These are phyloP conservation scores for Drosophila mayaguana DNA, from an alignment of 2,888 invertebrate genomes.

Conservation along the genomic window DNA sequence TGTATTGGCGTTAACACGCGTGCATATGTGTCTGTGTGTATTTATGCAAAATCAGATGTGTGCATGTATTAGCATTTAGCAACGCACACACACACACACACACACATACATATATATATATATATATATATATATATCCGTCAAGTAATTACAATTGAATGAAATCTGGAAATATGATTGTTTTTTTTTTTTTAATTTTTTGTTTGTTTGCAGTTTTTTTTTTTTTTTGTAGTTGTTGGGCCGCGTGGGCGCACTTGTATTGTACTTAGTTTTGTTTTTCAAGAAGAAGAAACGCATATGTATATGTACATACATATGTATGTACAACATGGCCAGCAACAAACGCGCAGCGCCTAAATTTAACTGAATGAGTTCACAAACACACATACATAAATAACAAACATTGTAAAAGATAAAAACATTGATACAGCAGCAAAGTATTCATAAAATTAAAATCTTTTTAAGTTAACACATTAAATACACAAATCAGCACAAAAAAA, in stretches of 20 bases:
- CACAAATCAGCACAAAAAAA: slow-evolving; percentile 9
- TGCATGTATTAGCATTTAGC: slow-evolving; percentile 26
- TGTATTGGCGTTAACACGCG: slow-evolving; percentile 3
- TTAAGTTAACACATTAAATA: slow-evolving; percentile 20
- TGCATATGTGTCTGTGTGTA: not conserved
- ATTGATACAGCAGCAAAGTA: slow-evolving; percentile 24
- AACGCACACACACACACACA: slow-evolving; percentile 16
- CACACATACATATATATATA: too few species aligned
- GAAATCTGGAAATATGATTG: slow-evolving; percentile 30
- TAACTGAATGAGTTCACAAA: slow-evolving; percentile 37
- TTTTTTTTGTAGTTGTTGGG: slow-evolving; percentile 8
- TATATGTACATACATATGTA: too few species aligned
- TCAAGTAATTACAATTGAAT: slow-evolving; percentile 30
- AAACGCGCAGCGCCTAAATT: slow-evolving; percentile 45
- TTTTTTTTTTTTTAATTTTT: slow-evolving; percentile 11
- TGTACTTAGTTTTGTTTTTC: not conserved
- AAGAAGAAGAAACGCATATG: slow-evolving; percentile 5
- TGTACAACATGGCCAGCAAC: slow-evolving; percentile 16
- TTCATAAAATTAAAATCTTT: slow-evolving; percentile 34
- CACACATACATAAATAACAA: slow-evolving; percentile 14
- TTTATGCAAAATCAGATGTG: slow-evolving; percentile 8
- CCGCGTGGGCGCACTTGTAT: slow-evolving; percentile 30
- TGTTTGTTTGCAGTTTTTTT: not conserved
- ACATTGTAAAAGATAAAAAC: slow-evolving; percentile 12
- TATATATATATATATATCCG: too few species aligned